Conservation (phyloP, 2,888 invertebrate genomes). For the Lutraria lutraria region DNA sequence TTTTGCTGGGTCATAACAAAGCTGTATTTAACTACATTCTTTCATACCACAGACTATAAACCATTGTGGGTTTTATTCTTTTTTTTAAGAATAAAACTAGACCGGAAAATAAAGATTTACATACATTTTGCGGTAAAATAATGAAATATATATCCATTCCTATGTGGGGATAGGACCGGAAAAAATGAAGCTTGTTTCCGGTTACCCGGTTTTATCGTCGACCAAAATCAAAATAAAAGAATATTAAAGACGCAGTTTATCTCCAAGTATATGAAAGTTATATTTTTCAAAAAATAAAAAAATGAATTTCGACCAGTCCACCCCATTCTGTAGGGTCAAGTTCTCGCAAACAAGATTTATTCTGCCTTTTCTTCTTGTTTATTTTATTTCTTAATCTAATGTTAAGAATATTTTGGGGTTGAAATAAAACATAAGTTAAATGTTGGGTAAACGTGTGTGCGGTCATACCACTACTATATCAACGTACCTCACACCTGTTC, state of each 20-base stretch:
- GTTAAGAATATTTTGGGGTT: not conserved
- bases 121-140: not conserved
- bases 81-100: not conserved
- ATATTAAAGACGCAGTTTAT: too few relatives aligned
- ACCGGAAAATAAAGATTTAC: not conserved
- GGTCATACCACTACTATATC: not conserved
- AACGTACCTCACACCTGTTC: slow-evolving; percentile 39
- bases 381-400: not conserved
- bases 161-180: not conserved
- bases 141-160: not conserved
- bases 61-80: not conserved
- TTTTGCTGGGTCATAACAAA: not conserved
- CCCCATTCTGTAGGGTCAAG: too few relatives aligned
- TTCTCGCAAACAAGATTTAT: too few relatives aligned
- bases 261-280: too few relatives aligned
- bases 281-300: too few relatives aligned
- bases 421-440: not conserved
- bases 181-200: too few relatives aligned
- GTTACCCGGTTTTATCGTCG: too few relatives aligned
- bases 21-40: not conserved
- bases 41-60: not conserved
- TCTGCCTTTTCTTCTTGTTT: not conserved
- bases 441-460: not conserved
- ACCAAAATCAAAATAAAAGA: too few relatives aligned
- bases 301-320: too few relatives aligned